Conservation (phyloP, 2,888 invertebrate genomes). For the Eupithecia centaureata region DNA sequence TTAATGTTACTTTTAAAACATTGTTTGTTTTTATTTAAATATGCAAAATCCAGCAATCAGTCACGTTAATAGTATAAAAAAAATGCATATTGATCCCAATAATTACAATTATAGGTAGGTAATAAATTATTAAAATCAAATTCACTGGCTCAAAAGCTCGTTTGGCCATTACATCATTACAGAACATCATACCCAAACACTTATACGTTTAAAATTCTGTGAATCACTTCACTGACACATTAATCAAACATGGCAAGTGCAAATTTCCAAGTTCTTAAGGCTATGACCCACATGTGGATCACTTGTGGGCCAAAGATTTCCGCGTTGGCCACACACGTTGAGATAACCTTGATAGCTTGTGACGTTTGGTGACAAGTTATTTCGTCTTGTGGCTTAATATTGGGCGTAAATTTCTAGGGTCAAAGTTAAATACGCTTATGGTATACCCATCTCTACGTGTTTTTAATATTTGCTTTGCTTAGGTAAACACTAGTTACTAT, state of each 20-base stretch:
- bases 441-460: background rate
- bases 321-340: conserved; percentile 30
- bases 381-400: background rate
- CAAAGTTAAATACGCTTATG: background rate
- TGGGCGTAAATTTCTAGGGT: background rate
- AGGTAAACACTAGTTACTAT: background rate
- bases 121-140: background rate
- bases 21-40: too few relatives aligned
- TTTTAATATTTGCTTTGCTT: background rate
- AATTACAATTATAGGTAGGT: too few relatives aligned
- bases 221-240: conserved; percentile 42
- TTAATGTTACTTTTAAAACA: too few relatives aligned
- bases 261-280: conserved; percentile 40
- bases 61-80: too few relatives aligned
- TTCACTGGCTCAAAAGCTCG: background rate
- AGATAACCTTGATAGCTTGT: conserved; percentile 24
- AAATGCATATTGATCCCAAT: too few relatives aligned
- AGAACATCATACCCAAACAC: conserved; percentile 22
- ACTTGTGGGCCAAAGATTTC: conserved; percentile 33
- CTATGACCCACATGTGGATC: conserved; percentile 30
- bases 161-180: conserved; percentile 21
- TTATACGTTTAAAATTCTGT: conserved; percentile 26
- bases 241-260: conserved; percentile 45
- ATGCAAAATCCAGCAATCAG: too few relatives aligned
- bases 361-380: background rate